Percentiles rank a stretch among this genome's conserved stretches.
Evolutionary conservation across 2,113 vertebrate species (phyloP).

Genomic region (Morone saxatilis): DNA sequence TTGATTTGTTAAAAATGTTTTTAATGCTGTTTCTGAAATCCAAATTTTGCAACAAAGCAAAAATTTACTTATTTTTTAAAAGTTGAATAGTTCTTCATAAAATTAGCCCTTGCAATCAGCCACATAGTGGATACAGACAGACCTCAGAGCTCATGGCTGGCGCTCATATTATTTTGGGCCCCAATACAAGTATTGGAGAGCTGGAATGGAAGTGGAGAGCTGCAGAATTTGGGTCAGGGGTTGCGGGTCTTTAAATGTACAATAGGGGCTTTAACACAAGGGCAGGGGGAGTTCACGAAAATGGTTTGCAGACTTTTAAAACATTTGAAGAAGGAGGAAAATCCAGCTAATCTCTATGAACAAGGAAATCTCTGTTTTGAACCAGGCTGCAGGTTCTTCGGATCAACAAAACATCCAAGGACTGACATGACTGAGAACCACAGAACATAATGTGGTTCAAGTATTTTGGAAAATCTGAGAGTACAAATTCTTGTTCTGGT

Average conservation of each 20-base stretch:
- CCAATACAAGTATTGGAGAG: slow-evolving; percentile 49
- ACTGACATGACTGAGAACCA: slow-evolving; percentile 24
- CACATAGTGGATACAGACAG: slow-evolving; percentile 12
- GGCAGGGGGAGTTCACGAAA: slow-evolving; percentile 64
- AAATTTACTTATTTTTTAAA: neutral
- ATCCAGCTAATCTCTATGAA: slow-evolving; percentile 30
- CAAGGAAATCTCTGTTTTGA: slow-evolving; percentile 41
- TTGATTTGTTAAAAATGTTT: neutral
- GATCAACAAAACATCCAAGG: slow-evolving; percentile 8
- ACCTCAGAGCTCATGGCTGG: slow-evolving; percentile 35
- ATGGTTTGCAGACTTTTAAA: slow-evolving; percentile 75
- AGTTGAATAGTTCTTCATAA: slow-evolving; percentile 27
- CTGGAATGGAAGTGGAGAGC: slow-evolving; percentile 41
- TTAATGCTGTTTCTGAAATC: neutral
- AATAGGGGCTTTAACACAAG: slow-evolving; percentile 72
- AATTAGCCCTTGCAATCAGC: slow-evolving; percentile 24
- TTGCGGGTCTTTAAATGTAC: slow-evolving; percentile 69
- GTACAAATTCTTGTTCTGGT: neutral
- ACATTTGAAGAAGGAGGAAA: slow-evolving; percentile 42
- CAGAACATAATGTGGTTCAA: slow-evolving; percentile 33
- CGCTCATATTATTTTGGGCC: slow-evolving; percentile 63
- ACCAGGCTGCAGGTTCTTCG: slow-evolving; percentile 22
- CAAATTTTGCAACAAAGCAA: neutral
- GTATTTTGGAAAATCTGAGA: slow-evolving; percentile 42
- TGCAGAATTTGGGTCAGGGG: slow-evolving; percentile 69